Conservation (phyloP, 2,797 vertebrate species). For the Manis crassicaudata region DNA sequence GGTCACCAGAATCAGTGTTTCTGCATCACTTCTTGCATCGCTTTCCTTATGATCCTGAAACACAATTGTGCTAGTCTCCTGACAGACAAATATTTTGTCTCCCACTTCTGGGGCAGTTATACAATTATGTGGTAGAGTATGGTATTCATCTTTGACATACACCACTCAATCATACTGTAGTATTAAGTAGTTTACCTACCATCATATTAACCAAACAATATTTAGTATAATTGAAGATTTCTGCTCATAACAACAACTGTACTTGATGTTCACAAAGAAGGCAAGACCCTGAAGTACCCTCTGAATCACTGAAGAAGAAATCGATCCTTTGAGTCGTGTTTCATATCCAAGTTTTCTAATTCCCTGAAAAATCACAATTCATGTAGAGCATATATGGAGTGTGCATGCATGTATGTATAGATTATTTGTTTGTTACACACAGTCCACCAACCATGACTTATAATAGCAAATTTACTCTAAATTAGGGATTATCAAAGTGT, state of each 20-base stretch:
- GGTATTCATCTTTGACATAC: not conserved
- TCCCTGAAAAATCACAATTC: conserved; percentile 37
- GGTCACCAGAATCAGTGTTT: not conserved
- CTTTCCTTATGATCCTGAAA: conserved; percentile 34
- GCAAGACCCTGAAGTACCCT: not conserved
- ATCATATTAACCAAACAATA: conserved; percentile 38
- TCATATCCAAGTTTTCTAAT: conserved; percentile 43
- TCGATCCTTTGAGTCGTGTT: conserved; percentile 29
- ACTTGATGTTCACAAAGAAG: not conserved
- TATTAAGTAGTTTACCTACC: not conserved
- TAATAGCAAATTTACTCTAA: not conserved
- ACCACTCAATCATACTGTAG: not conserved
- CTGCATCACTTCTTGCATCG: not conserved
- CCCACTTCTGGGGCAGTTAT: not conserved
- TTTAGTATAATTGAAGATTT: conserved; percentile 26
- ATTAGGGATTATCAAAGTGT: not conserved
- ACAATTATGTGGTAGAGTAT: not conserved
- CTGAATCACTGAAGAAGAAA: conserved; percentile 19
- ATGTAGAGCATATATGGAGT: not conserved
- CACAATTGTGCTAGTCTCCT: not conserved
- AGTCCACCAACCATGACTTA: not conserved
- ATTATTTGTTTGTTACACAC: conserved; percentile 28
- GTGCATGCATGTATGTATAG: not conserved
- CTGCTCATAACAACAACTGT: not conserved
- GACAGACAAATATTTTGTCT: conserved; percentile 1